Evolutionary conservation across 1,140 invertebrate genomes (phyloP).

Genomic region (Sarcophaga peregrina): DNA sequence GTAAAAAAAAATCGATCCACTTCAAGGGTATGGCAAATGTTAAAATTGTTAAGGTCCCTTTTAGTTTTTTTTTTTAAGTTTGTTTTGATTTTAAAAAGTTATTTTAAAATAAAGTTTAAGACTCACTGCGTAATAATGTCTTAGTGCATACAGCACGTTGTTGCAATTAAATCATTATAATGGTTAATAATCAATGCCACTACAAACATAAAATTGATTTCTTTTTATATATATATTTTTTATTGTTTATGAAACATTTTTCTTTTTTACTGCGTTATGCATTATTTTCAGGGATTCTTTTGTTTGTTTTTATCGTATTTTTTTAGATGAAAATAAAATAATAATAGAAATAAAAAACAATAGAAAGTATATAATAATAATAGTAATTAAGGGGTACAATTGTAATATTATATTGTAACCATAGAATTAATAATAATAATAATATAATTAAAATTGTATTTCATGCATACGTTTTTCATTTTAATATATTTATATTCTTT

Average conservation of each 20-base stretch:
- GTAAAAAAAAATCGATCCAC: no score
- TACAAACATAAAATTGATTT: background rate
- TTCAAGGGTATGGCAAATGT: no score
- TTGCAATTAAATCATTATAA: background rate
- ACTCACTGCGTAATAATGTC: no score
- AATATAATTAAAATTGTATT: slow-evolving; percentile 23
- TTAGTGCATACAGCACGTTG: background rate
- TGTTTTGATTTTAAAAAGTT: no score
- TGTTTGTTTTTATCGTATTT: background rate
- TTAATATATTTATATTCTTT: slow-evolving; percentile 3
- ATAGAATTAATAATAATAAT: slow-evolving; percentile 2
- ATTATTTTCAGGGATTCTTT: slow-evolving; percentile 17
- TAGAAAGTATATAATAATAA: slow-evolving; percentile 11
- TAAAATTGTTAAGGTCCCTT: no score
- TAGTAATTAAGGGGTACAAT: slow-evolving; percentile 6
- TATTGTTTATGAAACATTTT: slow-evolving; percentile 27
- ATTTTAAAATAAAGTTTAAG: no score
- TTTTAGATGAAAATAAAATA: slow-evolving; percentile 12
- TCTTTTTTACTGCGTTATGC: slow-evolving; percentile 20
- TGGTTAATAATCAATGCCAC: background rate
- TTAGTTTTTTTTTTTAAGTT: no score
- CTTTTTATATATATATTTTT: slow-evolving; percentile 9
- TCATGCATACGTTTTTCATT: slow-evolving; percentile 7
- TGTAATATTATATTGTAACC: slow-evolving; percentile 4
- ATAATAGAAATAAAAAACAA: slow-evolving; percentile 17